These are phyloP conservation scores for Camponotus vicinus DNA, from an alignment of 1,140 invertebrate species.

Conservation along the genomic window DNA sequence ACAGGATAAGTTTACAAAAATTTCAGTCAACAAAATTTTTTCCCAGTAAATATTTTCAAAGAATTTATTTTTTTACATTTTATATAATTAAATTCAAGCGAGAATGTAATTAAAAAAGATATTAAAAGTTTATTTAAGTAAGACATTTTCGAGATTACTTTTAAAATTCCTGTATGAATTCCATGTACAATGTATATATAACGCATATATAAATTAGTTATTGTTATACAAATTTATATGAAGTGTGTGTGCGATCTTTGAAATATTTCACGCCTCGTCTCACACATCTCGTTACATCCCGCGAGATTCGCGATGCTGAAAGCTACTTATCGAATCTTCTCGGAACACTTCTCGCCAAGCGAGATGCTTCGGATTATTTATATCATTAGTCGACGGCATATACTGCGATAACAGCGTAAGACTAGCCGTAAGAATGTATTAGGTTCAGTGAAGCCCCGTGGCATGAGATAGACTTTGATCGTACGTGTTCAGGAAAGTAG, in stretches of 20 bases:
- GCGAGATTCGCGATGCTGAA: neutral
- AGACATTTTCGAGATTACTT: neutral
- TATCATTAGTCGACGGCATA: neutral
- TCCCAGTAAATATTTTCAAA: neutral
- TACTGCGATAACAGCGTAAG: slow-evolving; percentile 35
- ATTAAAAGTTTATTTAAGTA: neutral
- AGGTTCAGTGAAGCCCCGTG: neutral
- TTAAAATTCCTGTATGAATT: neutral
- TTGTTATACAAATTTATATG: neutral
- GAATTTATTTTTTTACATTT: no score
- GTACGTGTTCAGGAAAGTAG: neutral
- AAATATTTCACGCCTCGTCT: neutral
- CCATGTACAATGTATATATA: neutral
- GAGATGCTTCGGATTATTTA: slow-evolving; percentile 19
- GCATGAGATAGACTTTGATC: slow-evolving; percentile 1
- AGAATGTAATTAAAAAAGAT: neutral
- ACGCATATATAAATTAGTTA: neutral
- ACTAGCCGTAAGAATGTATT: slow-evolving; percentile 41
- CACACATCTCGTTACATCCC: neutral
- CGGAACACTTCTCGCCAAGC: neutral
- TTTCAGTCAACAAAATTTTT: no score
- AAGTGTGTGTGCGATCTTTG: neutral
- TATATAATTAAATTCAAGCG: neutral
- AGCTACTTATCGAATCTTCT: neutral
- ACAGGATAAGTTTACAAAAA: no score